Conservation (phyloP, 2,797 vertebrate genomes). For the Clarias fuscus region DNA sequence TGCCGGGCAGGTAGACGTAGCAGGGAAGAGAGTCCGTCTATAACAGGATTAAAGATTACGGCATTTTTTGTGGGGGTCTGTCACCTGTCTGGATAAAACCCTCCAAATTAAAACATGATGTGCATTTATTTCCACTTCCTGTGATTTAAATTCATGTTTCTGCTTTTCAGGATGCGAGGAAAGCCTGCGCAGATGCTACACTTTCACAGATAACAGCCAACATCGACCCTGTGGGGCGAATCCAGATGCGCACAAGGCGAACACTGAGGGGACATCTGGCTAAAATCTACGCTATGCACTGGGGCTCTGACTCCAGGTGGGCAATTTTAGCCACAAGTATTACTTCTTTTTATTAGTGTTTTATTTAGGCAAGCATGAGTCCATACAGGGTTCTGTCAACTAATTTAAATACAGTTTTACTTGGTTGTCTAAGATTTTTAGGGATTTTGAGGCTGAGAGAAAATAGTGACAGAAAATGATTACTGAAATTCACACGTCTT, state of each 20-base stretch:
- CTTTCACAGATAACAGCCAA: conserved; percentile 99
- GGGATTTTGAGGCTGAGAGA: not conserved
- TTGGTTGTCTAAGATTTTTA: not conserved
- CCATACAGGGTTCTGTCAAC: not conserved
- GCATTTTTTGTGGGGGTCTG: no score
- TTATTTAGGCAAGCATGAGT: not conserved
- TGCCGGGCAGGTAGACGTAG: no score
- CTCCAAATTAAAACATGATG: no score
- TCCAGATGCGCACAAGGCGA: conserved; percentile 99
- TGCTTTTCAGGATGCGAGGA: conserved; percentile 90
- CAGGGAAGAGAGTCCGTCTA: no score
- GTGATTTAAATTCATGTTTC: not conserved
- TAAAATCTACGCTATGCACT: conserved; percentile 99
- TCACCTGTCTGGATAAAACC: no score
- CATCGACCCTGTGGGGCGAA: conserved; percentile 96
- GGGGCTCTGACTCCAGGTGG: conserved; percentile 98
- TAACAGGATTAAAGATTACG: no score
- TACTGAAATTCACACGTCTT: not conserved
- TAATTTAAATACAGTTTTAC: not conserved
- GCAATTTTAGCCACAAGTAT: not conserved
- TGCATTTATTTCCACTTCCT: not conserved
- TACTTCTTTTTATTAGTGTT: not conserved
- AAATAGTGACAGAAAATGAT: not conserved
- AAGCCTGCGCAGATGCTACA: conserved; percentile 98
- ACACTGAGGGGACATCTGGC: conserved; percentile 97